Conservation (phyloP, 2,888 invertebrate species). For the Eubasilissa splendida region DNA sequence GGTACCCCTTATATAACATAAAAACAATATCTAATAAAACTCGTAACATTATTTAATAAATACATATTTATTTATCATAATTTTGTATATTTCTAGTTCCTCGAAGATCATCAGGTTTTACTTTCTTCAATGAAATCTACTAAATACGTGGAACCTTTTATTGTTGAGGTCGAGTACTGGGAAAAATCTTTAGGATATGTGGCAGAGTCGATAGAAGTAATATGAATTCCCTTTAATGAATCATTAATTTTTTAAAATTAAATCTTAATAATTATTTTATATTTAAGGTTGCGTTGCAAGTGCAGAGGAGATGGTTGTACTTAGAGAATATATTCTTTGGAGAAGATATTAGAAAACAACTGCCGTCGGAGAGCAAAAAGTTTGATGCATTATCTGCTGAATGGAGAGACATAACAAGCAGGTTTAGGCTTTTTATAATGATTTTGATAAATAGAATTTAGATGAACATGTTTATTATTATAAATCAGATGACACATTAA, state of each 20-base stretch:
- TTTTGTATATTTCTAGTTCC: constrained; percentile 63
- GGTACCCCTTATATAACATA: no score
- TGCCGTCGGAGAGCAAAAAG: constrained; percentile 82
- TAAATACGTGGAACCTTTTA: constrained; percentile 89
- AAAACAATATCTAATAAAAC: no score
- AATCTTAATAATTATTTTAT: background rate
- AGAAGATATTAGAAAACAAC: constrained; percentile 89
- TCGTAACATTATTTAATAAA: no score
- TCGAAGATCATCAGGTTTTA: constrained; percentile 90
- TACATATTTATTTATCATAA: no score
- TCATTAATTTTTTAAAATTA: background rate
- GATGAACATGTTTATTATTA: background rate
- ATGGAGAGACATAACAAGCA: constrained; percentile 79
- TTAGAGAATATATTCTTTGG: constrained; percentile 91
- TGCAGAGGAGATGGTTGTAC: constrained; percentile 90
- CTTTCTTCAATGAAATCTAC: constrained; percentile 92
- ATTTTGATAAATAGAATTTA: background rate
- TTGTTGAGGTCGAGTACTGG: constrained; percentile 88
- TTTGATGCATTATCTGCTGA: constrained; percentile 82
- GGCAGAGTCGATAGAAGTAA: constrained; percentile 84
- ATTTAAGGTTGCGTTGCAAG: constrained; percentile 76
- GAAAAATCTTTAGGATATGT: constrained; percentile 87
- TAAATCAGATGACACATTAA: no score
- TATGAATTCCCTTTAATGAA: background rate
- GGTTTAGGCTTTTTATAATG: constrained; percentile 62